Base-by-base conservation (phyloP, 2,113 vertebrate species). In the Ascaphus truei region DNA sequence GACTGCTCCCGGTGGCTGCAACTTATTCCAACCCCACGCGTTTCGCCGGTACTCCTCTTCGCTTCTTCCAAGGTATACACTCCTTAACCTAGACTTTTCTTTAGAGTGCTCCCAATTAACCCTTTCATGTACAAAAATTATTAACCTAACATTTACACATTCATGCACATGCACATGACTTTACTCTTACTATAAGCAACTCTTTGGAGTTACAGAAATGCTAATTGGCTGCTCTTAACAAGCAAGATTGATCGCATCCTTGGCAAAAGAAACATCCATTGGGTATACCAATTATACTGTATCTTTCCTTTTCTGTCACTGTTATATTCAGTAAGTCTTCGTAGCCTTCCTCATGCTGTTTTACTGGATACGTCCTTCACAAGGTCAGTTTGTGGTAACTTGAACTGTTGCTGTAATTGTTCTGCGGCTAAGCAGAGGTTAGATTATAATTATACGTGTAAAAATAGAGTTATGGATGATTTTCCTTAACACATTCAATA, bases 261-360 rank as follows among this genome's bases (percentile, higher is more conserved):
- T 10, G 43, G 26, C 16, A 41, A 51, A n/a, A 52, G 67, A 9
- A 39, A 30, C 56, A 61, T 61, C 67, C 57, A 30, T 61, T 61
- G 67, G 67, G 67, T 71, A 71, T 61, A 61, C 43, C 67, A 71
- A 71, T 71, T 61, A 71, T 52, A 27, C 45, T 50, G 31, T 12
- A 69, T 51, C 45, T 58, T 50, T 57, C n/a, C n/a, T 58, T 29
- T 31, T 59, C 20, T 69, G 55, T 68, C 66, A 29, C 45, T 37
- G 55, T 50, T 60, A 30, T 26, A 33, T 57, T 30, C 29, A 57
- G 31, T 12, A 18, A 57, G 31, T 33, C 53, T 12, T 50, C 4
- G 27, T 13, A 41, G 26, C n/a, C 18, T 60, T 11, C 22, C n/a
- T 61, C 7, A 34, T 36, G 25, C 25, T 41, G 13, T 52, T 18